Conservation (phyloP, 1,140 invertebrate species). For the Harlomillsia oculata region DNA sequence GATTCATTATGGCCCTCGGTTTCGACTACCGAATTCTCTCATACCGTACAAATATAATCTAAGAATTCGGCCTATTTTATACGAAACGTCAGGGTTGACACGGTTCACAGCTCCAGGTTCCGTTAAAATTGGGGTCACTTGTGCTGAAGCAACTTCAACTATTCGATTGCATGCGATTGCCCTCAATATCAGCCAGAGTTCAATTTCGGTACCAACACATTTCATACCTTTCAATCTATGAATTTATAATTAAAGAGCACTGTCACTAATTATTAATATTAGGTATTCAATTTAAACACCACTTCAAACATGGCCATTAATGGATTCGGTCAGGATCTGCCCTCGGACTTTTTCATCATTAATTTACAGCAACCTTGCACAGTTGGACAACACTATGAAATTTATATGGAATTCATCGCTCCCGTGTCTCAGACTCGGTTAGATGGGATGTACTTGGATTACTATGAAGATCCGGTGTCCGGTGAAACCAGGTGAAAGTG, state of each 20-base stretch:
- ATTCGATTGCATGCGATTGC: constrained; percentile 14
- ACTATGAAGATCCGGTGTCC: neutral
- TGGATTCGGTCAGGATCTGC: neutral
- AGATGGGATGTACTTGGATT: constrained; percentile 19
- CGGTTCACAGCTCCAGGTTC: constrained; percentile 5
- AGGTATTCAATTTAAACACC: neutral
- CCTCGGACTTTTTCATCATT: constrained; percentile 16
- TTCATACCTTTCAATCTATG: too few relatives aligned
- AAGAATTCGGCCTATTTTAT: constrained; percentile 2
- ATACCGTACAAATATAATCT: constrained; percentile 10
- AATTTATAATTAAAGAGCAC: too few relatives aligned
- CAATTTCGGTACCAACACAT: too few relatives aligned
- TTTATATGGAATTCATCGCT: constrained; percentile 16
- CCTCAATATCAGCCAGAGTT: constrained; percentile 1
- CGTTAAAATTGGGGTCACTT: constrained; percentile 6
- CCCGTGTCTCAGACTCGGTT: constrained; percentile 5
- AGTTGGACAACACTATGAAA: constrained; percentile 9
- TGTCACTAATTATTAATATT: too few relatives aligned
- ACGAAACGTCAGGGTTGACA: neutral
- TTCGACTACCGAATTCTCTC: constrained; percentile 10
- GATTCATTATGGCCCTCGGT: too few relatives aligned
- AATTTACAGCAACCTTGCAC: neutral
- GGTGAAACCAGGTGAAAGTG: neutral
- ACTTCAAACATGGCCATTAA: neutral
- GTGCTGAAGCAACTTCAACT: neutral